These are phyloP conservation scores for Bruchidius siliquastri DNA, from an alignment of 2,888 invertebrate genomes.

Conservation along the genomic window DNA sequence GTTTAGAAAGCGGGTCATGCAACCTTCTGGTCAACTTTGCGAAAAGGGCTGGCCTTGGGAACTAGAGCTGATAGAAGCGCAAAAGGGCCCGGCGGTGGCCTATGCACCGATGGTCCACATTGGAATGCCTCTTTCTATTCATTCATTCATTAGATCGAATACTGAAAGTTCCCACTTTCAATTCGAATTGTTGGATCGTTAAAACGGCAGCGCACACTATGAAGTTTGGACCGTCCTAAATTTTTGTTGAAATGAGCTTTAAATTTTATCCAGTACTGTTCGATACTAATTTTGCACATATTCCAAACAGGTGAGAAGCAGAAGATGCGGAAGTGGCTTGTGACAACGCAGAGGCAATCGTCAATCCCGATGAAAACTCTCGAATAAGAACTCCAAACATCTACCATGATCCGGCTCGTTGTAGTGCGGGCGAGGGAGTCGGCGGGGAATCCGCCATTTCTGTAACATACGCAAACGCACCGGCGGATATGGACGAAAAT, in stretches of 20 bases:
- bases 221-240: conserved; percentile 5
- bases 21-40: no score
- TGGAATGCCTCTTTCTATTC: no score
- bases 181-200: no score
- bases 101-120: no score
- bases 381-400: neutral
- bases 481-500: neutral
- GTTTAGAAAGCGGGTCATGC: no score
- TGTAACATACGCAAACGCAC: neutral
- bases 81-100: no score
- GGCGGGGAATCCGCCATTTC: neutral
- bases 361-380: neutral
- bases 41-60: no score
- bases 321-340: neutral
- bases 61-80: no score
- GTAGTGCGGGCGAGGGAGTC: neutral
- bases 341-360: neutral
- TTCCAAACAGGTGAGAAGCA: neutral
- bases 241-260: neutral
- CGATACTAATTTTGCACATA: neutral
- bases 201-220: no score
- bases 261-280: no score
- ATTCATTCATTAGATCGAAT: no score
- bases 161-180: no score
- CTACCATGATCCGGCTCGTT: neutral